Base-by-base conservation (phyloP, 2,113 vertebrate species). In the Canis aureus region DNA sequence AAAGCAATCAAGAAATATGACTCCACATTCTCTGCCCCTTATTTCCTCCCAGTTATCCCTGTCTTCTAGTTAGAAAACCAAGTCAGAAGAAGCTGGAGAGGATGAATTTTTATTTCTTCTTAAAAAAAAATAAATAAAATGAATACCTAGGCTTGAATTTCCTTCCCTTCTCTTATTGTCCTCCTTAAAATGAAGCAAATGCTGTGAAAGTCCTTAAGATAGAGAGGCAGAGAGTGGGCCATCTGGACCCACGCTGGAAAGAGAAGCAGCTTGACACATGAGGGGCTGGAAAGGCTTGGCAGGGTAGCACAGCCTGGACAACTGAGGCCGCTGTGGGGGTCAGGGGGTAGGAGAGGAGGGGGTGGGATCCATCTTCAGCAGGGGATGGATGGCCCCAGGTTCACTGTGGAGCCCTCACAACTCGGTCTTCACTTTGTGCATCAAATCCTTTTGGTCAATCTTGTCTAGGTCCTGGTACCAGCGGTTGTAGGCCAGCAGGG, bases 391-490 rank as follows among this genome's bases (percentile, higher is more conserved):
- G 15, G 64, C 74, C 74, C 35, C 4, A 2, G 71, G 57, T 57
- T 87, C 57, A 71, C 53, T 51, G 67, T 0, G 7, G 32, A 71
- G 64, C 43, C 78, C 86, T 99, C 99, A 99, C 96, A 99, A 99
- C 96, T 99, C 99, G 0, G 99, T 99, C 98, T 99, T 99, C 97
- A 99, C 99, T 97, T 99, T 99, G 98, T 99, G 99, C 99, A 99
- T 99, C 97, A 99, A 98, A 96, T 99, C 99, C 97, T 99, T 99
- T 97, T 99, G 99, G 98, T 99, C 99, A 19, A 99, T 99, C 99
- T 99, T 99, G 94, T 99, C 99, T 5, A 99, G 98, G 69, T 99
- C 99, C 95, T 99, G 99, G 97, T 99, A 99, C 99, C 99, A 99
- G 98, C 99, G 99, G 98, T 99, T 99, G 96, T 99, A 99, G 13